Evolutionary conservation across 2,888 invertebrate species (phyloP).

Genomic region (Scotopteryx bipunctaria): DNA sequence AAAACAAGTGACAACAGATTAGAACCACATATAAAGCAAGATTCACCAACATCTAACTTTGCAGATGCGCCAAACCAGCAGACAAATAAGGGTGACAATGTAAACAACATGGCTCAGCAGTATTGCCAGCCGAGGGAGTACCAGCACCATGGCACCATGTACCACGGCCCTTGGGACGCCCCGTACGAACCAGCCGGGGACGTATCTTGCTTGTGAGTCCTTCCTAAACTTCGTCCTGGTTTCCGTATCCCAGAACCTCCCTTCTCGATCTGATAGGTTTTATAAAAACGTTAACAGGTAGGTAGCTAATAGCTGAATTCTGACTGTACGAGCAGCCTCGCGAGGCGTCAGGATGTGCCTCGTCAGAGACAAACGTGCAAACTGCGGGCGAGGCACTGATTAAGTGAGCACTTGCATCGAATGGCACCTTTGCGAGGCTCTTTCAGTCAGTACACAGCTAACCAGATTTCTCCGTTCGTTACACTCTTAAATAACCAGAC

Average conservation of each 20-base stretch:
- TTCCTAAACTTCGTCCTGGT: conserved; percentile 62
- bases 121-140: conserved; percentile 72
- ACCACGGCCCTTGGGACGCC: conserved; percentile 73
- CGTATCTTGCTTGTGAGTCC: conserved; percentile 82
- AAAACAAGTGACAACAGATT: too few relatives aligned
- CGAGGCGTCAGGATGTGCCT: too few relatives aligned
- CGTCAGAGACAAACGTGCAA: too few relatives aligned
- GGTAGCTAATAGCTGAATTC: too few relatives aligned
- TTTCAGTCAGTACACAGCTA: too few relatives aligned
- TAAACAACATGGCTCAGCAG: conserved; percentile 79
- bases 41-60: conserved; percentile 55
- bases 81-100: conserved; percentile 79
- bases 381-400: too few relatives aligned
- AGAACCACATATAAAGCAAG: conserved; percentile 25
- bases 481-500: too few relatives aligned
- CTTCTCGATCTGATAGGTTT: not conserved
- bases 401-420: too few relatives aligned
- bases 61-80: conserved; percentile 75
- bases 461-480: too few relatives aligned
- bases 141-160: conserved; percentile 65
- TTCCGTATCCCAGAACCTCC: conserved; percentile 46
- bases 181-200: conserved; percentile 80
- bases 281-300: too few relatives aligned
- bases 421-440: too few relatives aligned
- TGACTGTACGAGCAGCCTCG: too few relatives aligned